Evolutionary conservation across 2,797 vertebrate genomes (phyloP).

Genomic region (Pteropus rufus): DNA sequence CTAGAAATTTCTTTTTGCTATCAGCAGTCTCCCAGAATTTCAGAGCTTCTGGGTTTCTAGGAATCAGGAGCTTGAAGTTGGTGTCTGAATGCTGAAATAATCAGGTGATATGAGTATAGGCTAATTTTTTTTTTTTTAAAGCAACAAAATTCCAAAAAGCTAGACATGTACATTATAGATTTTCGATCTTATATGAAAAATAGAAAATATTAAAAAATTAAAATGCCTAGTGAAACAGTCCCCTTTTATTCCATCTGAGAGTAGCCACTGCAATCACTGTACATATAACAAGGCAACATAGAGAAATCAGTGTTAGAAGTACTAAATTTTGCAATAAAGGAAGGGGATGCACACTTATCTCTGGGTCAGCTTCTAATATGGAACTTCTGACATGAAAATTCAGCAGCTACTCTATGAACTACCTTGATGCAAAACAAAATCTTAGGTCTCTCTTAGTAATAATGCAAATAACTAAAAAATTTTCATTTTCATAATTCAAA

Average conservation of each 20-base stretch:
- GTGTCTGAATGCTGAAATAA: neutral
- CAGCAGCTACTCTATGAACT: neutral
- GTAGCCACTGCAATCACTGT: neutral
- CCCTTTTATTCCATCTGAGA: neutral
- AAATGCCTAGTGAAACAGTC: neutral
- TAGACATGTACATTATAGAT: neutral
- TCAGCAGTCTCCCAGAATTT: neutral
- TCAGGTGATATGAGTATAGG: neutral
- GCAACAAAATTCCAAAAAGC: neutral
- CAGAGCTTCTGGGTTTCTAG: neutral
- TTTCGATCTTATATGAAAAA: neutral
- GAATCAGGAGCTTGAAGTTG: neutral
- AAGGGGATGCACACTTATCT: neutral
- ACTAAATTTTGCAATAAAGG: neutral
- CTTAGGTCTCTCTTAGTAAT: neutral
- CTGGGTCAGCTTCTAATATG: neutral
- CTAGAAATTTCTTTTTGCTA: neutral
- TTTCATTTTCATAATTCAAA: conserved; percentile 42
- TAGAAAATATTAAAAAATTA: neutral
- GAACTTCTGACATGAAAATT: neutral
- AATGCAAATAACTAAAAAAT: conserved; percentile 32
- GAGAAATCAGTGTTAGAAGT: neutral
- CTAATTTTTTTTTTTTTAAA: neutral
- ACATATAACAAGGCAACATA: neutral
- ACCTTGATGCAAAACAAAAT: conserved; percentile 32